phyloP scores from a whole-genome alignment of 2,797 vertebrate species.

The Rhyacichthys aspro region DNA sequence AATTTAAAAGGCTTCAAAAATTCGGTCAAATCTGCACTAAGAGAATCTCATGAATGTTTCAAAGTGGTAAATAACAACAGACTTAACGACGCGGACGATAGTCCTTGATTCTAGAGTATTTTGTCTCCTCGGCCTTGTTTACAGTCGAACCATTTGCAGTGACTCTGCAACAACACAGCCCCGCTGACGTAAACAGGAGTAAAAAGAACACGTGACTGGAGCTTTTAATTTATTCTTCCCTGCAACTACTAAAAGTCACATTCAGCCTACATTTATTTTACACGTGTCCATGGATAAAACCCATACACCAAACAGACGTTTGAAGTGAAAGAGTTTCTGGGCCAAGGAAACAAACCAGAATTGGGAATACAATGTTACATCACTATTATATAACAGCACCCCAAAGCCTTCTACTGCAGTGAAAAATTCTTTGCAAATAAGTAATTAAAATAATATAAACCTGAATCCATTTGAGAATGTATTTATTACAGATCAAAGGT shows the following conservation, averaged over 20 bases:
- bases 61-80: rapidly evolving
- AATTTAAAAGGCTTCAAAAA: not conserved
- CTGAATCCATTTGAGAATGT: too few relatives aligned
- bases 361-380: conserved; percentile 8
- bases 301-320: not conserved
- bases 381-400: conserved; percentile 37
- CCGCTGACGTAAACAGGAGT: conserved; percentile 61
- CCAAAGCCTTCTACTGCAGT: conserved; percentile 3
- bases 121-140: conserved; percentile 70
- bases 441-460: too few relatives aligned
- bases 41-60: not conserved
- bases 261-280: too few relatives aligned
- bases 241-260: too few relatives aligned
- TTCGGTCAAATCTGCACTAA: rapidly evolving
- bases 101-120: conserved; percentile 30
- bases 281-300: too few relatives aligned
- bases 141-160: conserved; percentile 73
- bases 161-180: conserved; percentile 78
- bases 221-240: not conserved
- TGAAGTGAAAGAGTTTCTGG: not conserved
- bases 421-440: conserved; percentile 23
- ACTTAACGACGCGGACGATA: too few relatives aligned
- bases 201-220: conserved; percentile 37
- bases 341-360: not conserved
- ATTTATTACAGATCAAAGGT: too few relatives aligned